Evolutionary conservation across 1,140 invertebrate genomes (phyloP), one percentile per base, ranked within the genome.

Genomic region (Hestina assimilis): DNA sequence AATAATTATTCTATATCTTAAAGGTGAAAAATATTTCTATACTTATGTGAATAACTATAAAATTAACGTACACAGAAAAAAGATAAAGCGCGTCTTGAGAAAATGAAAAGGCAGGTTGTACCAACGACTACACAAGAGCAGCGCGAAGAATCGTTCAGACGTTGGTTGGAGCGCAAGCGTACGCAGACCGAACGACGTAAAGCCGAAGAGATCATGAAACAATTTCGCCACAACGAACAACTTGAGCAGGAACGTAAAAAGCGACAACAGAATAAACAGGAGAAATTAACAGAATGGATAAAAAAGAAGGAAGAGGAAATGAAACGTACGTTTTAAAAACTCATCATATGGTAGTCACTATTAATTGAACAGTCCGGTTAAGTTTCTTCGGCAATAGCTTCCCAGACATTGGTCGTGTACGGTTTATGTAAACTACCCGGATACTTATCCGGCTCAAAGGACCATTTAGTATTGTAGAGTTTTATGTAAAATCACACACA

Each of bases 261-360:
- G 24, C 75, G 83, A 4, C 69, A 83, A 41, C 63, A 75, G 8
- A 89, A 86, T 4, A 90, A 87, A 47, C 82, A 90, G 8, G 83
- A 89, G 26, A 90, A 85, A 45, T 83, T 87, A 21, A 67, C 83
- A 6, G 77, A 88, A 11, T 91, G 90, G 90, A 76, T 89, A 20
- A 73, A 75, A 11, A 88, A 75, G 54, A 91, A 91, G 55, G 88
- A 90, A 46, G 87, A 90, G 57, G 75, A 80, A 5, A 82, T 89
- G 57, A 85, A 90, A 83, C 77, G 90, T 90, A 71, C 29, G 19
- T 41, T 28, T n/a, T 15, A n/a, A n/a, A n/a, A n/a, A n/a, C n/a
- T n/a, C n/a, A n/a, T n/a, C n/a, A n/a, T n/a, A n/a, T n/a, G n/a
- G n/a, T n/a, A n/a, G n/a, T n/a, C n/a, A n/a, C n/a, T n/a, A n/a